Conservation (phyloP, 30 jellyfish, hydroid and myxozoan species). For the Aurelia aurita region DNA sequence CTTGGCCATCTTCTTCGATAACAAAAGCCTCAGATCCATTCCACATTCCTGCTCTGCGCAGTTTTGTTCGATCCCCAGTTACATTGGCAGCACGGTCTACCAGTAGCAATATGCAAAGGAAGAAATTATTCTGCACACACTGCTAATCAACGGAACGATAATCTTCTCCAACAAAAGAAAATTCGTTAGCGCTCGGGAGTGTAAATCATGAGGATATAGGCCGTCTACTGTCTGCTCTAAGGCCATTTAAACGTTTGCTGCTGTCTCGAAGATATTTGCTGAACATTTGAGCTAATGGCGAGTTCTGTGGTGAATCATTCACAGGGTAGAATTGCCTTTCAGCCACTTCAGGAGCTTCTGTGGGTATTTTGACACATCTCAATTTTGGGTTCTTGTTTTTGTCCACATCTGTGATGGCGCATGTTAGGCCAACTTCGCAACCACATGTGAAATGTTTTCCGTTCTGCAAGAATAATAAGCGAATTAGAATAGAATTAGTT, state of each 20-base stretch:
- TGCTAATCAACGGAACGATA: slow-evolving; percentile 55
- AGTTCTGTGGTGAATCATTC: slow-evolving; percentile 39
- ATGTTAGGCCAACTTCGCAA: slow-evolving; percentile 75
- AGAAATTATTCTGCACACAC: slow-evolving; percentile 12
- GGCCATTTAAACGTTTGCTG: slow-evolving; percentile 29
- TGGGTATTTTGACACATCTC: slow-evolving; percentile 82
- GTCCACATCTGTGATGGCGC: slow-evolving; percentile 80
- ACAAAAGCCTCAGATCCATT: too few species aligned
- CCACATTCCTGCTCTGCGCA: too few species aligned
- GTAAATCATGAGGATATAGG: slow-evolving; percentile 27
- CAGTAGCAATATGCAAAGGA: slow-evolving; percentile 15
- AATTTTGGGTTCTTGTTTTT: slow-evolving; percentile 69
- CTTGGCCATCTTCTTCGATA: too few species aligned
- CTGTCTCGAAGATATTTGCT: slow-evolving; percentile 15
- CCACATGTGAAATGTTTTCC: slow-evolving; percentile 84
- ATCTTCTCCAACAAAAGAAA: slow-evolving; percentile 22
- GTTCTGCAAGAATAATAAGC: slow-evolving; percentile 7
- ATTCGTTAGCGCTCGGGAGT: not conserved
- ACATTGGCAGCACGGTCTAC: slow-evolving; percentile 41
- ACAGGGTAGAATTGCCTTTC: slow-evolving; percentile 40
- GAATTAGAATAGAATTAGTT: too few species aligned
- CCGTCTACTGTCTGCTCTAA: slow-evolving; percentile 12
- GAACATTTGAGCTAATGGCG: slow-evolving; percentile 46
- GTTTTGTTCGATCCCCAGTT: not conserved
- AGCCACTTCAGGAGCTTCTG: slow-evolving; percentile 75